Evolutionary conservation across 2,797 vertebrate genomes (phyloP).

Genomic region (Tokudaia tokunoshimensis): DNA sequence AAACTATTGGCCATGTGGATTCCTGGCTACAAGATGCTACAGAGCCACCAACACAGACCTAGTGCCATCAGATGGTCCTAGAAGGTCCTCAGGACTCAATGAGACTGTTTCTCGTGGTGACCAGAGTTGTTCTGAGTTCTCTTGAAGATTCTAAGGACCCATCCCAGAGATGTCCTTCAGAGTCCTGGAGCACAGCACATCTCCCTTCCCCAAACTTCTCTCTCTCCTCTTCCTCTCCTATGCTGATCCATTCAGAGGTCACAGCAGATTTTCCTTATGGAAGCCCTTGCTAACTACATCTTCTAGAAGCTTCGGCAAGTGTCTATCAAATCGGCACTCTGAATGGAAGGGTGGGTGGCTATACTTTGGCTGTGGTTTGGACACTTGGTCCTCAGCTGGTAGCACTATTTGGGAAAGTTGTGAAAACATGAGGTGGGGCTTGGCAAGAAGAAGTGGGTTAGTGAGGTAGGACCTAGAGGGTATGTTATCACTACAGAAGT

Average conservation of each 20-base stretch:
- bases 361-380: neutral
- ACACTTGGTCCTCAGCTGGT: neutral
- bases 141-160: neutral
- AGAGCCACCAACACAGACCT: neutral
- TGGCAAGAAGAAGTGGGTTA: neutral
- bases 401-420: neutral
- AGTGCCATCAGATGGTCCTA: neutral
- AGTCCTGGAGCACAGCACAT: neutral
- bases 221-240: neutral
- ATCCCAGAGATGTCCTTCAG: too few relatives aligned
- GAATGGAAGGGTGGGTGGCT: too few relatives aligned
- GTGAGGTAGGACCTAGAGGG: neutral
- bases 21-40: neutral
- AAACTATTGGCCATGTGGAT: neutral
- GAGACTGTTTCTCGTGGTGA: neutral
- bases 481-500: neutral
- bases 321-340: neutral
- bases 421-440: neutral
- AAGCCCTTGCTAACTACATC: neutral
- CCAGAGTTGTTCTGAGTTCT: neutral
- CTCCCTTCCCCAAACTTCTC: neutral
- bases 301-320: neutral
- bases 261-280: neutral
- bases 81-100: neutral
- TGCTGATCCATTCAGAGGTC: neutral